Evolutionary conservation across 1,140 invertebrate genomes (phyloP).

Genomic region (Saccostrea cuccullata): DNA sequence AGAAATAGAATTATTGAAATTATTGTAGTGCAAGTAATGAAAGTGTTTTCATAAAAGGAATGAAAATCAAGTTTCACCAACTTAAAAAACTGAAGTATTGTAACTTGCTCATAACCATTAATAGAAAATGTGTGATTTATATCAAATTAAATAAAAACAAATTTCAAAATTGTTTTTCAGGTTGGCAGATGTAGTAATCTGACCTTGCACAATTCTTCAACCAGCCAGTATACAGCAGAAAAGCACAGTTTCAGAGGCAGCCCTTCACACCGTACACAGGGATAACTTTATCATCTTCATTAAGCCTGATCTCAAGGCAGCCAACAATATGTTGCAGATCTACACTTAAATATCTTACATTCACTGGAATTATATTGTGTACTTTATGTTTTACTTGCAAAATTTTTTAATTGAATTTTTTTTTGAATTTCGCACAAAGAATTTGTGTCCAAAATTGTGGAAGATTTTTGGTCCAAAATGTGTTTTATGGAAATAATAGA

Average conservation of each 20-base stretch:
- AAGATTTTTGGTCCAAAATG: not conserved
- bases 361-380: not conserved
- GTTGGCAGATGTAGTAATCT: not conserved
- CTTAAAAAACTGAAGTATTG: too few relatives aligned
- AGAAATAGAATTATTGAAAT: too few relatives aligned
- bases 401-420: not conserved
- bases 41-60: too few relatives aligned
- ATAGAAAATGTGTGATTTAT: too few relatives aligned
- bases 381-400: not conserved
- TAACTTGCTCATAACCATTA: too few relatives aligned
- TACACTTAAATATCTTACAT: not conserved
- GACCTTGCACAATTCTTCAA: not conserved
- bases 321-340: not conserved
- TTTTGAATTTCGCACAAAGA: not conserved
- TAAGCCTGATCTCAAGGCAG: slow-evolving; percentile 16
- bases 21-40: too few relatives aligned
- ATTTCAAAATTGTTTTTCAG: not conserved
- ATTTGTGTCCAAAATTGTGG: not conserved
- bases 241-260: slow-evolving; percentile 1
- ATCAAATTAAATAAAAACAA: too few relatives aligned
- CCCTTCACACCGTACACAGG: not conserved
- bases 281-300: not conserved
- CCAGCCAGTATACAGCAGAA: not conserved
- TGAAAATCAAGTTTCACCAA: too few relatives aligned
- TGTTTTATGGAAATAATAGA: not conserved